Evolutionary conservation across 2,113 vertebrate species (phyloP).

Genomic region (Coptodon bakossiorum): DNA sequence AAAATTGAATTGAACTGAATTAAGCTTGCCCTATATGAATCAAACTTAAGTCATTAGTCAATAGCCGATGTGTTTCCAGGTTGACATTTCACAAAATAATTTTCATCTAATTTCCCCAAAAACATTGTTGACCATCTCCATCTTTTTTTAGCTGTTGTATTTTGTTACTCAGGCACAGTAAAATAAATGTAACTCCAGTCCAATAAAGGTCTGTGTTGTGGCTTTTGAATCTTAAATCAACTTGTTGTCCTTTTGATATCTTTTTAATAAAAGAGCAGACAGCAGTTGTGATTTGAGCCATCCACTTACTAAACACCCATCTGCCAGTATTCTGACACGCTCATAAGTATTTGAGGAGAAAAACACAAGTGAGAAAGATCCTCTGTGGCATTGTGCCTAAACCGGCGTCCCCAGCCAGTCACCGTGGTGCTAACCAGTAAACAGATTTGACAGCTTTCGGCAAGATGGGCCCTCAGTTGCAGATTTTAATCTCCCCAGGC

Average conservation of each 20-base stretch:
- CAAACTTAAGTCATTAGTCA: fast-evolving
- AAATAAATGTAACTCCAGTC: neutral
- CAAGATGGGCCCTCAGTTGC: neutral
- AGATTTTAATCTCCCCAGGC: slow-evolving; percentile 51
- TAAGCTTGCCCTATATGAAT: neutral
- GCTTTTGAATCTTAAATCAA: neutral
- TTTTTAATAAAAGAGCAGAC: neutral
- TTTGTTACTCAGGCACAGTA: neutral
- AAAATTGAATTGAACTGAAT: neutral
- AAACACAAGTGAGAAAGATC: neutral
- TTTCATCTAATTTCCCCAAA: neutral
- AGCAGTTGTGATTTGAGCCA: neutral
- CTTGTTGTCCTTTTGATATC: neutral
- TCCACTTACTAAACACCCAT: neutral
- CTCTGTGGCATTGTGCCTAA: neutral
- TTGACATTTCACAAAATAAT: neutral
- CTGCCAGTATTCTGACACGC: neutral
- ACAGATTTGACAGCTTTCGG: slow-evolving; percentile 44
- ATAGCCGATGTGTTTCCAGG: neutral
- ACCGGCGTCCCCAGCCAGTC: neutral
- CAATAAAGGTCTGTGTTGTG: neutral
- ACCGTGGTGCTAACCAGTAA: slow-evolving; percentile 26
- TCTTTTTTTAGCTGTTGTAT: neutral
- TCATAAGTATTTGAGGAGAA: neutral
- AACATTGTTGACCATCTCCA: neutral